phyloP scores from a whole-genome alignment of 2,797 vertebrate species.

The Muraenolepis orangiensis region DNA sequence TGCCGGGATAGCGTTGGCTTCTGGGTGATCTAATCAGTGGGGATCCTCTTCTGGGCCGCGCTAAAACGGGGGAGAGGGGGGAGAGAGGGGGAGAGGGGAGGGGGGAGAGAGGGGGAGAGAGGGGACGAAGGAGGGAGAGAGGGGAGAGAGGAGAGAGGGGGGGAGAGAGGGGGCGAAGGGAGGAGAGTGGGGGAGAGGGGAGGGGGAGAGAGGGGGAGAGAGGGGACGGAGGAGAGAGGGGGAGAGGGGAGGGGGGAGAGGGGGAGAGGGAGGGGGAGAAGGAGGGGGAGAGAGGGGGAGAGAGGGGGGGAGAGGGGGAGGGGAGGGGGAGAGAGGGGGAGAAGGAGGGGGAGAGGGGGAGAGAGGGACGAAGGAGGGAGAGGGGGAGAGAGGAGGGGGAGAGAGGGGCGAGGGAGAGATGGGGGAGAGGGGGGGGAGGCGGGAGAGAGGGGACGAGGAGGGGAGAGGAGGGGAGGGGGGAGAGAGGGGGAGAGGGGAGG shows the following conservation, averaged over 20 bases:
- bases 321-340: conserved; percentile 49
- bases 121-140: too few relatives aligned
- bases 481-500: conserved; percentile 49
- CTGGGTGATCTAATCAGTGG: conserved; percentile 46
- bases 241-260: conserved; percentile 49
- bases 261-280: conserved; percentile 49
- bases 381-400: conserved; percentile 53
- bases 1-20: conserved; percentile 56
- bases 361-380: too few relatives aligned
- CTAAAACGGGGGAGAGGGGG: conserved; percentile 60
- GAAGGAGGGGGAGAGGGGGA: conserved; percentile 49
- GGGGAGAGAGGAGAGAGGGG: conserved; percentile 48
- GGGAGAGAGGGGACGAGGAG: conserved; percentile 54
- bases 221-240: too few relatives aligned
- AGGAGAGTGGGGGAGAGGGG: conserved; percentile 54
- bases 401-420: conserved; percentile 54
- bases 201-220: conserved; percentile 52
- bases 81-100: conserved; percentile 47
- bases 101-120: conserved; percentile 57
- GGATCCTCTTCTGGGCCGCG: conserved; percentile 51
- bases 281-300: conserved; percentile 54
- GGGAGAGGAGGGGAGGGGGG: conserved; percentile 45
- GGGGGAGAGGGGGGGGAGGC: conserved; percentile 49
- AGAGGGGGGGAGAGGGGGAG: conserved; percentile 44
- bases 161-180: conserved; percentile 50